These are phyloP conservation scores for Caranx ignobilis DNA, from an alignment of 2,113 vertebrate genomes.

Conservation along the genomic window DNA sequence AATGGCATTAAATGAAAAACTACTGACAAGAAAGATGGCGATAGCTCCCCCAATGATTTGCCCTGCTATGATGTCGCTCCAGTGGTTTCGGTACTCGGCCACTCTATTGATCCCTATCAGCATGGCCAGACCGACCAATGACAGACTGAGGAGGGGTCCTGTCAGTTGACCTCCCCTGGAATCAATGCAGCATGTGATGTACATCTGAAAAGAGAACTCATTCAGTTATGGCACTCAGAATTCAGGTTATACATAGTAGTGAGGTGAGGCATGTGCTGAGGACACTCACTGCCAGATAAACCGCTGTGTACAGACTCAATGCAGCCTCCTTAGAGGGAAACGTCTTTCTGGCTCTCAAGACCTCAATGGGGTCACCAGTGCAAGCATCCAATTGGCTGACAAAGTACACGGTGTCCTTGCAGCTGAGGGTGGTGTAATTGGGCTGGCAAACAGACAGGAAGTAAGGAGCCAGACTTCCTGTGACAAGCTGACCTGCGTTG, in stretches of 20 bases:
- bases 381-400: slow-evolving; percentile 89
- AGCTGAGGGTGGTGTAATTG: slow-evolving; percentile 92
- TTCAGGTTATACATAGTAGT: too few relatives aligned
- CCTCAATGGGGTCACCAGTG: slow-evolving; percentile 88
- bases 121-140: slow-evolving; percentile 90
- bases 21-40: slow-evolving; percentile 91
- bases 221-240: neutral
- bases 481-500: slow-evolving; percentile 92
- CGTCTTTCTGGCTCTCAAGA: slow-evolving; percentile 90
- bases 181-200: slow-evolving; percentile 90
- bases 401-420: slow-evolving; percentile 87
- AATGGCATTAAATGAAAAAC: neutral
- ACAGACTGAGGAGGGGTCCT: slow-evolving; percentile 89
- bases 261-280: too few relatives aligned
- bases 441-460: slow-evolving; percentile 93
- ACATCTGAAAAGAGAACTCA: slow-evolving; percentile 86
- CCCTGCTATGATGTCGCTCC: slow-evolving; percentile 92
- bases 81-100: slow-evolving; percentile 93
- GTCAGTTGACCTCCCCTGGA: slow-evolving; percentile 89
- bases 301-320: slow-evolving; percentile 89
- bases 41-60: slow-evolving; percentile 89
- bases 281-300: slow-evolving; percentile 91
- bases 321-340: slow-evolving; percentile 95
- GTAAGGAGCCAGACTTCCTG: slow-evolving; percentile 92
- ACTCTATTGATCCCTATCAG: slow-evolving; percentile 94